Conservation (phyloP, 2,888 invertebrate species). For the Drosophila niveifrons region DNA sequence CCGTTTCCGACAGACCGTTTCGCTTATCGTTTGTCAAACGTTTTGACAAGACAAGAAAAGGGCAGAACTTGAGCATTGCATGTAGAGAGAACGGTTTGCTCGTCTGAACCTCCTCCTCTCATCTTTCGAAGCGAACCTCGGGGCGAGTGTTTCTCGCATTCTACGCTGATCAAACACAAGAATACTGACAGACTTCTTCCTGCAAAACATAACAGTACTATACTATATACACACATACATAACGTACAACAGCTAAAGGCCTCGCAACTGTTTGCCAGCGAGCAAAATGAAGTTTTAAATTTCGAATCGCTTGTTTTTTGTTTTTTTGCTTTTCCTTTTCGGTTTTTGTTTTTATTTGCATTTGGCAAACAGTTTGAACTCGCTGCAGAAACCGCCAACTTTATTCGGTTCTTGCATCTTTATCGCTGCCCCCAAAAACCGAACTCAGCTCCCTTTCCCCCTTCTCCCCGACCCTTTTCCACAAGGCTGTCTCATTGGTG, state of each 20-base stretch:
- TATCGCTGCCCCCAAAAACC: conserved; percentile 46
- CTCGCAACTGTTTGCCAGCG: conserved; percentile 51
- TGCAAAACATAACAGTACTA: conserved; percentile 54
- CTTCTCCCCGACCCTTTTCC: background rate
- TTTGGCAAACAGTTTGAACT: conserved; percentile 69
- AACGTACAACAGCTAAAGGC: conserved; percentile 58
- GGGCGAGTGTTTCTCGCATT: conserved; percentile 8
- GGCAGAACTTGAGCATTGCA: conserved; percentile 60
- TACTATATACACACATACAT: too few species aligned
- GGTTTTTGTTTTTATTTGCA: conserved; percentile 61
- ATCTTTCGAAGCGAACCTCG: conserved; percentile 30
- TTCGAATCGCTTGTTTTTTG: conserved; percentile 44
- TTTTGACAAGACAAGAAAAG: conserved; percentile 77
- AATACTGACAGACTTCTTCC: conserved; percentile 18
- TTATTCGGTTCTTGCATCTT: conserved; percentile 70
- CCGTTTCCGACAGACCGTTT: conserved; percentile 30
- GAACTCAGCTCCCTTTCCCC: background rate
- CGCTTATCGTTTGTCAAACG: conserved; percentile 75
- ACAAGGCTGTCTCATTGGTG: conserved; percentile 41
- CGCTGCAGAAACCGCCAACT: conserved; percentile 66
- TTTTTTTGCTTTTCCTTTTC: background rate
- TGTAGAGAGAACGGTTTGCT: conserved; percentile 8
- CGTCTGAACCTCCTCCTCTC: conserved; percentile 10
- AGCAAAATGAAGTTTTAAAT: conserved; percentile 66
- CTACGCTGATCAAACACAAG: conserved; percentile 21